Conservation (phyloP, 2,888 invertebrate genomes). For the Ornithoptera priamus region DNA sequence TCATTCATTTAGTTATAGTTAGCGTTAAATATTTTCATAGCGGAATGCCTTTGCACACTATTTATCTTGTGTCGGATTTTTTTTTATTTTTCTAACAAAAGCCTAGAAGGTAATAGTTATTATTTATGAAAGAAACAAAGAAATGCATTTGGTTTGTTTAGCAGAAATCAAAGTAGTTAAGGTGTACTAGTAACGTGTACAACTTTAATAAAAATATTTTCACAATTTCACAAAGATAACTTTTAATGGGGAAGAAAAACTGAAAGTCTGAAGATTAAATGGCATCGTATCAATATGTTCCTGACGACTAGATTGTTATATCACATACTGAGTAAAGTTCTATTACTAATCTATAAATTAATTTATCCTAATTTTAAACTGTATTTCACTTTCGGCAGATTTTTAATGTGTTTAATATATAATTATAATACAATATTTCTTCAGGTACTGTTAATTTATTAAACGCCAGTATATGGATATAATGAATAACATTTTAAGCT, state of each 20-base stretch:
- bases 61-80: background rate
- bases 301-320: too few relatives aligned
- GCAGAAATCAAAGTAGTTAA: background rate
- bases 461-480: background rate
- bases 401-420: background rate
- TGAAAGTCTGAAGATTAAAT: too few relatives aligned
- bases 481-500: slow-evolving; percentile 1
- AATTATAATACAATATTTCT: background rate
- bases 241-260: too few relatives aligned
- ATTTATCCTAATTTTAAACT: too few relatives aligned
- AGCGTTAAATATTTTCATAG: slow-evolving; percentile 39
- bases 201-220: too few relatives aligned
- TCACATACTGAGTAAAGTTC: too few relatives aligned
- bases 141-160: background rate
- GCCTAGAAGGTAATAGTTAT: background rate
- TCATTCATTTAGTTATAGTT: slow-evolving; percentile 45
- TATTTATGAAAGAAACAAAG: background rate
- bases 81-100: background rate
- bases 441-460: background rate
- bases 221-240: too few relatives aligned
- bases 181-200: too few relatives aligned
- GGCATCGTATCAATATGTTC: too few relatives aligned
- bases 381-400: too few relatives aligned
- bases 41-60: slow-evolving; percentile 5
- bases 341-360: too few relatives aligned